Evolutionary conservation across 2,113 vertebrate genomes (phyloP).

Genomic region (Anarhynchus alexandrinus): DNA sequence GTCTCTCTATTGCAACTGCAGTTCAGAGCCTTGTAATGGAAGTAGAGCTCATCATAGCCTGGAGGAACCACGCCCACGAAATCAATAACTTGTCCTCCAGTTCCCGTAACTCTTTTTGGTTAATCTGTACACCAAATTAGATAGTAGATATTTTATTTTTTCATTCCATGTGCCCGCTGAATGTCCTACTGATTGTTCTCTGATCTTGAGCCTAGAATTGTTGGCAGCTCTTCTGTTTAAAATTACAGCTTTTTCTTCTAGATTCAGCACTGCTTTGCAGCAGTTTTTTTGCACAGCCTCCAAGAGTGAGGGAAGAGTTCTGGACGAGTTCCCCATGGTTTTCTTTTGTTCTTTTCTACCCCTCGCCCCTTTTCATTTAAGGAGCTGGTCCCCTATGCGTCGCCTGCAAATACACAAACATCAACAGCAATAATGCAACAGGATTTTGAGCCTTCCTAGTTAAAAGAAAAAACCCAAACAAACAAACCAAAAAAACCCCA

Average conservation of each 20-base stretch:
- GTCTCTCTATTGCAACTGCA: background rate
- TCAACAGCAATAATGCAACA: background rate
- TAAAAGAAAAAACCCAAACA: background rate
- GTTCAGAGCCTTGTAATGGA: background rate
- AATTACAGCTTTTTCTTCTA: background rate
- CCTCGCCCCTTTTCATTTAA: background rate
- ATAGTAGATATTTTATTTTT: background rate
- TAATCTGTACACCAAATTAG: background rate
- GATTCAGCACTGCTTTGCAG: background rate
- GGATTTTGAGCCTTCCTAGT: background rate
- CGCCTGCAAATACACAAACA: background rate
- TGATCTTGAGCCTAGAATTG: background rate
- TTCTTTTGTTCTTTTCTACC: background rate
- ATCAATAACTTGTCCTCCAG: background rate
- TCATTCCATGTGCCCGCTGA: background rate
- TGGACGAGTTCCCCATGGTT: rapidly evolving
- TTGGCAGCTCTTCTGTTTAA: background rate
- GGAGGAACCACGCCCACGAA: background rate
- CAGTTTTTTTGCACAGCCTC: background rate
- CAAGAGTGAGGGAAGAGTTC: background rate
- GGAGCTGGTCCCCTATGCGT: background rate
- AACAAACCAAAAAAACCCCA: background rate
- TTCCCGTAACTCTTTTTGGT: background rate
- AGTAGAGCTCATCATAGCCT: background rate
- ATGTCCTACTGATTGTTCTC: background rate